Conservation (phyloP, 2,888 invertebrate species). For the Cephus pulcher region DNA sequence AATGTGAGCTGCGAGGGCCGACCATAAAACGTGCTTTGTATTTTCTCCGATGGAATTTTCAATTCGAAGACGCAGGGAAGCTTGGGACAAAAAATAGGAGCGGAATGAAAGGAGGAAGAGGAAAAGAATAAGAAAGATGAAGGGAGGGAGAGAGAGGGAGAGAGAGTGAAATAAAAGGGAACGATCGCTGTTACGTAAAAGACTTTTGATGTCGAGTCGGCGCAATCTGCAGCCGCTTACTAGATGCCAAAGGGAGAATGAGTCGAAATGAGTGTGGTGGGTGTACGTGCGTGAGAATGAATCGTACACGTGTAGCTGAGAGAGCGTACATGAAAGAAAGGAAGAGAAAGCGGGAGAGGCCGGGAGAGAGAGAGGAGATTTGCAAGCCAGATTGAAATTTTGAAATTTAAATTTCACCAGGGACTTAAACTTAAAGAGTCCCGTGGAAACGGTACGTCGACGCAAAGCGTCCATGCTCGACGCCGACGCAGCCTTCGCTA, state of each 20-base stretch:
- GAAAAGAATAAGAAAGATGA: neutral
- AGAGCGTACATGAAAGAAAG: neutral
- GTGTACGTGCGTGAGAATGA: conserved; percentile 30
- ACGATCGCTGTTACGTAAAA: conserved; percentile 50
- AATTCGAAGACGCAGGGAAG: conserved; percentile 36
- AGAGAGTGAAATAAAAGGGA: conserved; percentile 34
- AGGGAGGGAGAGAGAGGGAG: neutral
- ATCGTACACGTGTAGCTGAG: neutral
- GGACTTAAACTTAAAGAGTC: conserved; percentile 63
- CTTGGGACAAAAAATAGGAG: conserved; percentile 13
- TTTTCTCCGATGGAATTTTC: conserved; percentile 39
- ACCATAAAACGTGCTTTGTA: conserved; percentile 2
- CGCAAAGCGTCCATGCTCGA: neutral
- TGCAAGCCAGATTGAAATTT: conserved; percentile 71
- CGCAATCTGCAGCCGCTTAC: conserved; percentile 56
- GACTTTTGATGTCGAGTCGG: conserved; percentile 62
- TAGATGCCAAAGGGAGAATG: conserved; percentile 27
- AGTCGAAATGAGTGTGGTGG: conserved; percentile 31
- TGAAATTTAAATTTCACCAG: conserved; percentile 69
- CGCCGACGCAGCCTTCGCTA: conserved; percentile 39
- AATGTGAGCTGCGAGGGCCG: neutral
- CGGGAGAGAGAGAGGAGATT: conserved; percentile 58
- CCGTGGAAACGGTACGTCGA: conserved; percentile 5
- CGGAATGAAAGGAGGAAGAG: conserved; percentile 16
- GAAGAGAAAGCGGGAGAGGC: conserved; percentile 15